Evolutionary conservation across 2,888 invertebrate species (phyloP), one percentile per base, ranked within the genome.

Genomic region (Acanthoscelides obtectus): DNA sequence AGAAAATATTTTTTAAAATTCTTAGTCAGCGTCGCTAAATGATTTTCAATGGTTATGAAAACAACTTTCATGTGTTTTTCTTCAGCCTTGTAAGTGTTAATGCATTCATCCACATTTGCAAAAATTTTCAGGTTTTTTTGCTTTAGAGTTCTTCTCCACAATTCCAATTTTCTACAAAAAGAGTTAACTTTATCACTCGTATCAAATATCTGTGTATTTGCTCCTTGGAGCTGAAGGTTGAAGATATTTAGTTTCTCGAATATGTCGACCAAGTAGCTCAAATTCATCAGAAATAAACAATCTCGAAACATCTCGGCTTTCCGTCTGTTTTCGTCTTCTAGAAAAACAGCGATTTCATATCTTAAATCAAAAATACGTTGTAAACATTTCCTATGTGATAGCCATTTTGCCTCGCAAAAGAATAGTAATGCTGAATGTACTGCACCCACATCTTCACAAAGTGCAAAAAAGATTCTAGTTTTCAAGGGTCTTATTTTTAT

Each of bases 131-230:
- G 25, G n/a, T n/a, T 68, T 25, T 68, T 68, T 22, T 68, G 27
- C 19, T 68, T 68, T 68, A 68, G 6, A 25, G 22, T 68, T 25
- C 19, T 20, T 1, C 0, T 68, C 22, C 68, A 68, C 4, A 25
- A 68, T 20, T 25, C 68, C 27, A 68, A 25, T 22, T 25, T 25
- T 68, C 66, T 68, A 71, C 70, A 72, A 70, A 70, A 68, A 71
- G 71, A 68, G 25, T 66, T 69, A 63, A 67, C 66, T 67, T 72
- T 25, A 19, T 68, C 70, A 72, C 71, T 72, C 25, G 71, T 69
- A 66, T 71, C 70, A 70, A 72, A 72, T 65, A 72, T 69, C 70
- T 72, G 65, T 72, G 69, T 72, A 63, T 72, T 72, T 72, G 64
- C 64, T 72, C 72, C 66, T 70, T 68, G 70, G 21, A 72, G 67